A percentile compares a stretch with the other conserved stretches of the same genome.
phyloP scores from a whole-genome alignment of 92 coral and sea anemone genomes.

The Porites rus region DNA sequence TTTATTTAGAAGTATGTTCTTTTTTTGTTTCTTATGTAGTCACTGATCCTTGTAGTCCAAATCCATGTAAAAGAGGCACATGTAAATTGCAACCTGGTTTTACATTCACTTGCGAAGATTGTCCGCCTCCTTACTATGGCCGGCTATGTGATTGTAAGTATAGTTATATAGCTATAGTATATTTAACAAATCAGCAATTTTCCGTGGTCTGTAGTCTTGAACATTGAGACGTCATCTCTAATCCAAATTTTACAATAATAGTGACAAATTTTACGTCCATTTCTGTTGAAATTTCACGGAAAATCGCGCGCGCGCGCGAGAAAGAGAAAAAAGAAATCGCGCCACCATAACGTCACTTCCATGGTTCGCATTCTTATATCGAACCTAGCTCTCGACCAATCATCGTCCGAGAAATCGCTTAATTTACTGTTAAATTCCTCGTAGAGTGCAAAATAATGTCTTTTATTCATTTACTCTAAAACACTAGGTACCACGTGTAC shows the following conservation, averaged over 20 bases:
- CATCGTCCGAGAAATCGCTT: no score
- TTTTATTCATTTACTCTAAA: background rate
- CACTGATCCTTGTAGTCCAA: slow-evolving; percentile 22
- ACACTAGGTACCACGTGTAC: slow-evolving; percentile 14
- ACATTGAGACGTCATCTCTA: no score
- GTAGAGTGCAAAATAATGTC: background rate
- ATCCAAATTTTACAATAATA: no score
- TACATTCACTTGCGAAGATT: slow-evolving; percentile 29
- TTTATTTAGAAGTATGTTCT: background rate
- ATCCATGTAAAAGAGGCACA: slow-evolving; percentile 41
- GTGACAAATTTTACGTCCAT: no score
- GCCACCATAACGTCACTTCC: no score
- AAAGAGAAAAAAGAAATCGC: no score
- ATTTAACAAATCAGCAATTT: background rate
- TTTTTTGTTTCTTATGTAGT: background rate
- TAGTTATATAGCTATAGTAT: background rate
- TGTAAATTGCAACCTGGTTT: background rate
- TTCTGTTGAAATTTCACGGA: no score
- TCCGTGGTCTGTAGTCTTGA: no score
- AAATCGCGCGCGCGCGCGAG: no score
- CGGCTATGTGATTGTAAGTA: slow-evolving; percentile 66
- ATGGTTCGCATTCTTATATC: no score
- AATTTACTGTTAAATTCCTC: no score
- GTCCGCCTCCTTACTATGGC: slow-evolving; percentile 68
- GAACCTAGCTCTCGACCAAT: no score